Percentiles rank a stretch among this genome's conserved stretches.
These are phyloP conservation scores for Heteromormyrus szaboi DNA, from an alignment of 2,797 vertebrate genomes.

Conservation along the genomic window DNA sequence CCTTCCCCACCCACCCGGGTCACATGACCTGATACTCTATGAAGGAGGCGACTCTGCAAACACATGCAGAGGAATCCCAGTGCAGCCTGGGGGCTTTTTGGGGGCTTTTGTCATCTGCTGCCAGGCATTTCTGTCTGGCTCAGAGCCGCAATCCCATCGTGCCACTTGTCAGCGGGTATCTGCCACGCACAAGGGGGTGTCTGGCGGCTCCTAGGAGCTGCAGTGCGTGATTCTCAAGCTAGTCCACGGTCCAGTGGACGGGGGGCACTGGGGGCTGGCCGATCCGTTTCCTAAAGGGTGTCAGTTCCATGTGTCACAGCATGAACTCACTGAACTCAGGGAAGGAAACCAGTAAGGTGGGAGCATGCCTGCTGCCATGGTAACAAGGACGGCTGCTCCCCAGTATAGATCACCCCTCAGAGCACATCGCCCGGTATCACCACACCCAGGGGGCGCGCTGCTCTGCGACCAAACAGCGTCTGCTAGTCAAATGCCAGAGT, in stretches of 20 bases:
- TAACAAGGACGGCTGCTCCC: background rate
- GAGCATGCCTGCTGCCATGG: background rate
- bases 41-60: background rate
- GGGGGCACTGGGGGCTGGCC: background rate
- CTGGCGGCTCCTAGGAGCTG: background rate
- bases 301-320: background rate
- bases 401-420: background rate
- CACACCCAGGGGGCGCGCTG: background rate
- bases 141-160: background rate
- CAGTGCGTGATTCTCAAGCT: background rate
- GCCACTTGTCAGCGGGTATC: background rate
- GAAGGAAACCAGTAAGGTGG: background rate
- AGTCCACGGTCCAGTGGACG: background rate
- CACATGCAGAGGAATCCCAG: background rate
- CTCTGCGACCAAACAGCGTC: background rate
- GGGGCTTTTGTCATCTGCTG: background rate
- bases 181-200: background rate
- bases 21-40: background rate
- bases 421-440: background rate
- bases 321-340: background rate
- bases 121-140: background rate
- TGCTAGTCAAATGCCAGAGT: background rate
- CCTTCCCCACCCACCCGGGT: background rate
- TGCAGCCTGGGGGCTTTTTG: background rate
- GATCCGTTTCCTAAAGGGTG: background rate